A percentile compares a stretch with the other conserved stretches of the same genome.
Evolutionary conservation across 2,888 invertebrate species (phyloP).

Genomic region (Tenthredo distinguenda): DNA sequence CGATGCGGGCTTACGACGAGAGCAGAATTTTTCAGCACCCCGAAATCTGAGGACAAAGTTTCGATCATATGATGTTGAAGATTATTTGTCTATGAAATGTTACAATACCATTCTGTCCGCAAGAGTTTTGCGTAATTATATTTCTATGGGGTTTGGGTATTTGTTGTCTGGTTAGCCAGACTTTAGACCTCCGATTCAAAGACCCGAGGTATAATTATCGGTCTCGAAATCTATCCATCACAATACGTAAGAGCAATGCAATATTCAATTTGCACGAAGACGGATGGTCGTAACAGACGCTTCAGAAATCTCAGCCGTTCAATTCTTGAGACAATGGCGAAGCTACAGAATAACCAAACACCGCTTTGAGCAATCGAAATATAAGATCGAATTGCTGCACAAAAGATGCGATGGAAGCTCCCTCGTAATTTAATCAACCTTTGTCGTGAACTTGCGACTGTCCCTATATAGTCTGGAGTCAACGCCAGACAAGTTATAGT

Average conservation of each 20-base stretch:
- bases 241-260: not conserved
- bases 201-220: not conserved
- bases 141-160: not conserved
- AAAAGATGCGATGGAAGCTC: not conserved
- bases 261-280: conserved; percentile 3
- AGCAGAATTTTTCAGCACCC: not conserved
- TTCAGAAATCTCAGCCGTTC: not conserved
- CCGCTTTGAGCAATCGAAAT: not conserved
- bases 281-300: not conserved
- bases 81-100: not conserved
- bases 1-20: not conserved
- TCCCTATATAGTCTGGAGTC: not conserved
- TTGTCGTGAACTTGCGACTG: not conserved
- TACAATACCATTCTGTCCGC: not conserved
- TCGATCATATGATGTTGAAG: not conserved
- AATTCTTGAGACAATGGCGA: conserved; percentile 23
- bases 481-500: not conserved
- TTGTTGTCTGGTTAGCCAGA: not conserved
- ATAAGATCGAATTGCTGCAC: conserved; percentile 5
- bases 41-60: not conserved
- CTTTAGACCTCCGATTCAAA: conserved; percentile 16
- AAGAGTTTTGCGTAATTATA: not conserved
- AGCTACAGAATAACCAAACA: conserved; percentile 1
- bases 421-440: conserved; percentile 26
- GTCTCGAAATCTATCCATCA: not conserved